Base-by-base conservation (phyloP, 2,888 invertebrate genomes). In the Xylota segnis region DNA sequence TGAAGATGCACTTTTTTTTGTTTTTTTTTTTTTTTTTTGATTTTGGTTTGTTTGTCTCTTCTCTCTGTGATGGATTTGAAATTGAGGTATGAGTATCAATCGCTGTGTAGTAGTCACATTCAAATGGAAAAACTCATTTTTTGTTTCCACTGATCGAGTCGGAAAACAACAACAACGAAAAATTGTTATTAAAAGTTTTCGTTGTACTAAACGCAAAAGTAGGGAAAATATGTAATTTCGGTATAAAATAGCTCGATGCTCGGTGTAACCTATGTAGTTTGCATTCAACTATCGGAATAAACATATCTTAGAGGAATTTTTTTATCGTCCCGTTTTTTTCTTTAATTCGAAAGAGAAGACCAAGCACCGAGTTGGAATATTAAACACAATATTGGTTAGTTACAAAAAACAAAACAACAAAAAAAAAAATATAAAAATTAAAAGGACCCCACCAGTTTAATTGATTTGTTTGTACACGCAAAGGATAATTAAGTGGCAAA, bases 181-280 rank as follows among this genome's bases (percentile, higher is more conserved):
- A 68, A 68, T 72, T 43, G 61, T 77, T 72, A 54, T 63, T 61
- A 68, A 83, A 59, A 66, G 63, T 77, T 78, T 75, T 68, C 58
- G 34, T 65, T 74, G 61, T 23, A 61, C 40, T 52, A 59, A 43
- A 66, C 16, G 56, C 82, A 76, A 86, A 82, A 86, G 86, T 71
- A 86, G 82, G 82, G 72, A 86, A 79, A 86, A 82, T 81, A 75
- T 82, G 71, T 82, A 82, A 70, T 84, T 89, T 90, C 87, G 83
- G 90, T 91, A 91, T 91, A 91, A 92, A 91, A 91, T 88, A 90
- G 90, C 89, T 90, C 88, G 90, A 86, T 89, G 87, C 88, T 88
- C 88, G 89, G 88, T 78, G 75, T 87, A 88, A 89, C 89, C 90
- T 88, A 74, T 82, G 89, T 90, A 91, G 91, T 91, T 90, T 90